A percentile compares a stretch with the other conserved stretches of the same genome.
Evolutionary conservation across 2,113 vertebrate species (phyloP).

Genomic region (Rhegmatorhina hoffmannsi): DNA sequence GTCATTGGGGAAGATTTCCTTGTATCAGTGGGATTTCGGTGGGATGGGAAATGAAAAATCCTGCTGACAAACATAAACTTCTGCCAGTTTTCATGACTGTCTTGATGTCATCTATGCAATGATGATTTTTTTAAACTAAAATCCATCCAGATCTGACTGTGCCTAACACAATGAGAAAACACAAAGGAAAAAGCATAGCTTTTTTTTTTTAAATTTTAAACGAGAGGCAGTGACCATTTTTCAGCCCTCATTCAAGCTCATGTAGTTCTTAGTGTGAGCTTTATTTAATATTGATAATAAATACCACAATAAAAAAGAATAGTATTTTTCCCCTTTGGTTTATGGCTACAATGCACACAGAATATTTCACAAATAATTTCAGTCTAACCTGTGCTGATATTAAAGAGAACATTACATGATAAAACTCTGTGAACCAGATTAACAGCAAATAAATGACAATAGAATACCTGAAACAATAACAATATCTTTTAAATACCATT

Average conservation of each 20-base stretch:
- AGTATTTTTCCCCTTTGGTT: background rate
- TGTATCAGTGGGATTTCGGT: background rate
- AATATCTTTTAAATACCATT: background rate
- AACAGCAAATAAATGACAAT: background rate
- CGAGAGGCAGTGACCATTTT: background rate
- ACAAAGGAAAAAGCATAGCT: background rate
- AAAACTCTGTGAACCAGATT: background rate
- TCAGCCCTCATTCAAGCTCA: background rate
- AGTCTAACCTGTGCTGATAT: background rate
- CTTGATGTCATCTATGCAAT: background rate
- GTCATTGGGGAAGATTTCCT: rapidly evolving
- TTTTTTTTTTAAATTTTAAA: background rate
- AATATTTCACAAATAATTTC: background rate
- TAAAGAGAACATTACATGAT: background rate
- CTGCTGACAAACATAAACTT: background rate
- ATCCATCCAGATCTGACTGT: background rate
- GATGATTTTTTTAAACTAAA: background rate
- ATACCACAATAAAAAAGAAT: background rate
- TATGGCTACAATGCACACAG: background rate
- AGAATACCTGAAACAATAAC: background rate
- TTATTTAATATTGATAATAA: background rate
- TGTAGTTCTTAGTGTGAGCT: background rate
- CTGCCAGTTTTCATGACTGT: rapidly evolving
- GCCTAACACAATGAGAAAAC: background rate
- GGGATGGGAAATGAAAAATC: background rate